Percentiles rank a stretch among this genome's conserved stretches.
These are phyloP conservation scores for Hoplodrina ambigua DNA, from an alignment of 2,888 invertebrate genomes.

Conservation along the genomic window DNA sequence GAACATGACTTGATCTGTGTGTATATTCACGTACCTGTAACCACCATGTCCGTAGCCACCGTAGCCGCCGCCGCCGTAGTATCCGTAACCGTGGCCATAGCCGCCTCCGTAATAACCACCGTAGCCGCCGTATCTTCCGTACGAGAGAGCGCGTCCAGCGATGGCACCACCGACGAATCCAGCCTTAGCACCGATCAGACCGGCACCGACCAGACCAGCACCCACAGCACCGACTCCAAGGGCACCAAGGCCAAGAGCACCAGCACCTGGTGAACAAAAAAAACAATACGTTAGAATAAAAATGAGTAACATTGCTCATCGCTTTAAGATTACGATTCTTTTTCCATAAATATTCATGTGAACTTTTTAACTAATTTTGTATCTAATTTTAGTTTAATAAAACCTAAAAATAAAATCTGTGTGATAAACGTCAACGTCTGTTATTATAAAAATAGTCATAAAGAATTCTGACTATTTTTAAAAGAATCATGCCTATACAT, in stretches of 20 bases:
- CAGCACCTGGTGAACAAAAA: conserved; percentile 64
- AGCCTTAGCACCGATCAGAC: conserved; percentile 78
- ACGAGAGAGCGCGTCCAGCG: conserved; percentile 68
- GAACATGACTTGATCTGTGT: background rate
- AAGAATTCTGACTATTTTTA: too few species aligned
- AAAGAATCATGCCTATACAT: too few species aligned
- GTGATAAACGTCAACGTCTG: too few species aligned
- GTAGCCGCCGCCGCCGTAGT: conserved; percentile 64
- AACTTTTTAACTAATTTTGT: too few species aligned
- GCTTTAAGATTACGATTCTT: background rate
- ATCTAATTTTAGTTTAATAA: background rate
- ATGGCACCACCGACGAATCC: conserved; percentile 83
- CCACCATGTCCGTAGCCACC: conserved; percentile 55
- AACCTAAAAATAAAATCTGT: background rate
- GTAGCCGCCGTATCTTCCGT: conserved; percentile 70
- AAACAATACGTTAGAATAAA: conserved; percentile 1
- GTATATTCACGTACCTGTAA: conserved; percentile 62
- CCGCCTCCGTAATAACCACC: conserved; percentile 65
- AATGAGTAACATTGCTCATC: background rate
- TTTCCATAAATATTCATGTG: too few species aligned
- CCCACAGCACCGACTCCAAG: conserved; percentile 74
- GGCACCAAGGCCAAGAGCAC: conserved; percentile 70
- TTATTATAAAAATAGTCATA: too few species aligned
- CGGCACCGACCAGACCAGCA: conserved; percentile 79
- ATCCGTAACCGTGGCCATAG: conserved; percentile 60